Evolutionary conservation across 1,140 invertebrate genomes (phyloP).

Genomic region (Hylaeus volcanicus): DNA sequence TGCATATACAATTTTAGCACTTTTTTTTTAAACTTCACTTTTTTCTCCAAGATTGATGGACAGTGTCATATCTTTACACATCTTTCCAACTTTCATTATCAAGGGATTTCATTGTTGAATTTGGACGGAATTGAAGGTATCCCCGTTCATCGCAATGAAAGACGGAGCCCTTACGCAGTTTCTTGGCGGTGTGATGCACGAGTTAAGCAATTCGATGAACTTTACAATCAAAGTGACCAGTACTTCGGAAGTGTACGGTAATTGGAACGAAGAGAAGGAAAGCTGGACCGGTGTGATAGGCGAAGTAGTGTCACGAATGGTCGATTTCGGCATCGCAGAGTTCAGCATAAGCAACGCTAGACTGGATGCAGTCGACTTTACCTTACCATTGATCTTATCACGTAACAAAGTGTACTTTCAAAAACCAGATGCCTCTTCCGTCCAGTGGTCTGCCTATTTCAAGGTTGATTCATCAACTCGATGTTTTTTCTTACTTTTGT

Average conservation of each 20-base stretch:
- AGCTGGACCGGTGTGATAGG: slow-evolving; percentile 70
- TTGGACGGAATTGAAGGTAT: slow-evolving; percentile 43
- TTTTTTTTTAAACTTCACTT: not conserved
- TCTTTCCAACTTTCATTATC: not conserved
- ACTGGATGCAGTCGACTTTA: slow-evolving; percentile 65
- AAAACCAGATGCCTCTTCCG: slow-evolving; percentile 9
- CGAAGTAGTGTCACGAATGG: slow-evolving; percentile 40
- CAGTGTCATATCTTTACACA: too few species aligned
- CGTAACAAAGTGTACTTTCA: slow-evolving; percentile 61
- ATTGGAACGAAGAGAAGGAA: slow-evolving; percentile 33
- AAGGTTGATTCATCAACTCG: slow-evolving; percentile 47
- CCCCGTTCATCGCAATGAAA: slow-evolving; percentile 31
- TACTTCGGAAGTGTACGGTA: slow-evolving; percentile 50
- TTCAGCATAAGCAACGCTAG: slow-evolving; percentile 65
- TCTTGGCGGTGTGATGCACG: slow-evolving; percentile 55
- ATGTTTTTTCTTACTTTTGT: too few species aligned
- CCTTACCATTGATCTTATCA: slow-evolving; percentile 63
- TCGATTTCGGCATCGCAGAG: slow-evolving; percentile 64
- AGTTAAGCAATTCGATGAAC: slow-evolving; percentile 63
- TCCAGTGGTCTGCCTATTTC: slow-evolving; percentile 68
- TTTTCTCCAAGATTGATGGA: not conserved
- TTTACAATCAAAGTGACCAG: slow-evolving; percentile 49
- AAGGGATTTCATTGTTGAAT: not conserved
- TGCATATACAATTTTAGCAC: not conserved
- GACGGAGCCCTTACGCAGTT: slow-evolving; percentile 38